These are phyloP conservation scores for Drosophila ohnishii DNA, from an alignment of 1,140 invertebrate genomes.

Conservation along the genomic window DNA sequence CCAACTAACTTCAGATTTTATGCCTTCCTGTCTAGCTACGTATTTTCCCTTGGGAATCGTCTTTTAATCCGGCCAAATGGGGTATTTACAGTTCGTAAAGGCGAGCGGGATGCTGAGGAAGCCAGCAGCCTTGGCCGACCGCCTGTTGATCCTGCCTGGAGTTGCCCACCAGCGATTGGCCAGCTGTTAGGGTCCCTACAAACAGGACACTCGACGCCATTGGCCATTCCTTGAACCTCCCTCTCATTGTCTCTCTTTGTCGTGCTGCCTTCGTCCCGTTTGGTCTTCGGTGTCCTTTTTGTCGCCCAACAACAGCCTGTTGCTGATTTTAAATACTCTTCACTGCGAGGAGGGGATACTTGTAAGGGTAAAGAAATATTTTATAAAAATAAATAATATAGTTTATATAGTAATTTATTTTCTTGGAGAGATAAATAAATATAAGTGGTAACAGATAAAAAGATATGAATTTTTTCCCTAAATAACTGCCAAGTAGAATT, in stretches of 20 bases:
- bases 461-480: background rate
- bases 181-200: conserved; percentile 11
- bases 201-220: conserved; percentile 41
- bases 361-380: background rate
- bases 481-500: background rate
- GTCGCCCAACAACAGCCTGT: conserved; percentile 37
- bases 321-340: conserved; percentile 44
- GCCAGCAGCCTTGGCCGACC: conserved; percentile 5
- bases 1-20: conserved; percentile 46
- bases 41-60: conserved; percentile 11
- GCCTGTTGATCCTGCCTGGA: conserved; percentile 65
- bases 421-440: no score
- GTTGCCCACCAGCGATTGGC: conserved; percentile 49
- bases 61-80: conserved; percentile 24
- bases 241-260: conserved; percentile 6
- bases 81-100: conserved; percentile 2
- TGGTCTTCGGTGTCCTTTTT: conserved; percentile 28
- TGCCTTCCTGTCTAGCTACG: conserved; percentile 40
- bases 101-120: background rate
- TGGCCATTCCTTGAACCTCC: conserved; percentile 40
- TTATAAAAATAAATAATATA: background rate
- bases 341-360: background rate
- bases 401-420: no score
- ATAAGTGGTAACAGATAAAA: no score
- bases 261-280: conserved; percentile 1